A percentile compares a stretch with the other conserved stretches of the same genome.
Conservation (phyloP, 1,140 invertebrate species). For the Drosophila ananassae region DNA sequence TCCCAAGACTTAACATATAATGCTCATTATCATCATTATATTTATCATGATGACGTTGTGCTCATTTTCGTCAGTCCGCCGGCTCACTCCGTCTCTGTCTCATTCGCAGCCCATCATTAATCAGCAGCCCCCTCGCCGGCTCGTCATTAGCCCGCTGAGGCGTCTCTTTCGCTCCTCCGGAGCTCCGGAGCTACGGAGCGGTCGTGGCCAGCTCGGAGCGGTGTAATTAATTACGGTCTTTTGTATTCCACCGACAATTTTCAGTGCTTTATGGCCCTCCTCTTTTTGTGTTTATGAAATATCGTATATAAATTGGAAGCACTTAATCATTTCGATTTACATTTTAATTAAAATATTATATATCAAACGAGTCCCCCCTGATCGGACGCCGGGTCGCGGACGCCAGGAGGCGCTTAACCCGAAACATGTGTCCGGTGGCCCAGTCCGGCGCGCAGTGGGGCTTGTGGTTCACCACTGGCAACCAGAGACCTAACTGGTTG, state of each 20-base stretch:
- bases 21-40: slow-evolving; percentile 73
- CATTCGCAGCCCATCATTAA: slow-evolving; percentile 70
- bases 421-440: slow-evolving; percentile 42
- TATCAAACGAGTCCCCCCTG: slow-evolving; percentile 64
- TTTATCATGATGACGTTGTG: slow-evolving; percentile 75
- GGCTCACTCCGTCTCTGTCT: slow-evolving; percentile 39
- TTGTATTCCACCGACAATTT: slow-evolving; percentile 80
- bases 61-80: slow-evolving; percentile 72
- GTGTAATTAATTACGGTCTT: slow-evolving; percentile 79
- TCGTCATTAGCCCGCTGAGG: slow-evolving; percentile 62
- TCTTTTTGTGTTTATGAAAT: slow-evolving; percentile 64
- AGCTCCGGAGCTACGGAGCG: slow-evolving; percentile 36
- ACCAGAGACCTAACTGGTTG: not conserved
- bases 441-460: not conserved
- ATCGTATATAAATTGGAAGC: slow-evolving; percentile 79
- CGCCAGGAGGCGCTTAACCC: slow-evolving; percentile 44
- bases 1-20: slow-evolving; percentile 75
- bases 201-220: slow-evolving; percentile 60
- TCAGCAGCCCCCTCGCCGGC: slow-evolving; percentile 54
- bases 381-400: slow-evolving; percentile 16
- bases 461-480: not conserved
- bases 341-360: slow-evolving; percentile 83
- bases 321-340: slow-evolving; percentile 82
- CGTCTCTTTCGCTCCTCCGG: slow-evolving; percentile 36
- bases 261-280: slow-evolving; percentile 71